Evolutionary conservation across 2,113 vertebrate genomes (phyloP), one percentile per base, ranked within the genome.

Genomic region (Pseudorasbora parva): DNA sequence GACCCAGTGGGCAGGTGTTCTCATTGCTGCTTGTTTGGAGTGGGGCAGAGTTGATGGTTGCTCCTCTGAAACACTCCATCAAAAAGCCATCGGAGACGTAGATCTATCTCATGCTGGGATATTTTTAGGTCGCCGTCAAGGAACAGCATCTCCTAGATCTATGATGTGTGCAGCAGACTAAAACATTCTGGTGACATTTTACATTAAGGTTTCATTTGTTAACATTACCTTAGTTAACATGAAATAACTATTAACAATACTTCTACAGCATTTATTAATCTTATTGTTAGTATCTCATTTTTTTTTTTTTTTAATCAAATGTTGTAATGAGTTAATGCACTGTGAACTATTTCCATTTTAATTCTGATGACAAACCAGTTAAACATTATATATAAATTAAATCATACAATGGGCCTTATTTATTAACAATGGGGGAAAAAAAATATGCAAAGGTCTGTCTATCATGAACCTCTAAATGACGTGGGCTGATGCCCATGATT

Each of bases 51-150:
- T 10, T 56, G 62, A 81, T 15, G 64, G 64, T 25, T 54, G 25
- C 17, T 80, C 11, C 78, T 80, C 43, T 47, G 25, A 74, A 68
- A 30, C 21, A 30, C 66, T 78, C 72, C 15, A 64, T 79, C 77
- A 76, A 54, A 30, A 25, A 7, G 21, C 19, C 69, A 82, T 68
- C 23, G 41, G 74, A 78, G 82, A 82, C 21, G 56, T 41, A 82
- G 51, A 37, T 37, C 45, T 80, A 45, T 41, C 60, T 51, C 54
- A 14, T 1, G 23, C 45, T 45, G 17, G n/a, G 72, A 30, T 80
- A 87, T 82, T 81, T 81, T 87, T 81, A 81, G 41, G 14, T 56
- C 21, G 21, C 21, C 23, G 23, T 47, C 62, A 21, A 78, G 51
- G 11, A 81, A 56, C 21, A 54, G 60, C 21, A 69, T 75, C 25